phyloP scores from a whole-genome alignment of 2,113 vertebrate genomes.

The Perca schrenkii region DNA sequence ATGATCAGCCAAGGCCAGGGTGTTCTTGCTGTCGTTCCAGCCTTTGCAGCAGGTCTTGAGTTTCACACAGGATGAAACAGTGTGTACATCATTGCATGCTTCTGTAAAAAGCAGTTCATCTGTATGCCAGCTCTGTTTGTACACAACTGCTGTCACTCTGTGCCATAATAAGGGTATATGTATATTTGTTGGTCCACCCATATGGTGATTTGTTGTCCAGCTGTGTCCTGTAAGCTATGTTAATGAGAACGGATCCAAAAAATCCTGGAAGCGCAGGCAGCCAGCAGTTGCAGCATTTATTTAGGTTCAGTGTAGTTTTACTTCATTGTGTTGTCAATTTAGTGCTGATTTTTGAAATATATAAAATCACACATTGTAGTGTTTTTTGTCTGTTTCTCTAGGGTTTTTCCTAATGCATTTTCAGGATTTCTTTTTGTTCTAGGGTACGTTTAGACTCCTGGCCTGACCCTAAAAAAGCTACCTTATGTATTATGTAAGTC shows the following conservation, averaged over 20 bases:
- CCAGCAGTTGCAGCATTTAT: conserved; percentile 19
- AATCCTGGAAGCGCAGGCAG: conserved; percentile 10
- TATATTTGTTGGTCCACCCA: conserved; percentile 34
- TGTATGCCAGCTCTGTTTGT: conserved; percentile 33
- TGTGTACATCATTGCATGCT: not conserved
- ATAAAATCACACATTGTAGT: not conserved
- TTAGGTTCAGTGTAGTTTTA: not conserved
- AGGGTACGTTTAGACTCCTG: not conserved
- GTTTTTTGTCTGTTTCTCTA: not conserved
- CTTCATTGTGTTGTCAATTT: not conserved
- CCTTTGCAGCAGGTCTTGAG: conserved; percentile 4
- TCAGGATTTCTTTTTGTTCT: not conserved
- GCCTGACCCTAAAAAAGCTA: not conserved
- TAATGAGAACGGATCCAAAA: conserved; percentile 57
- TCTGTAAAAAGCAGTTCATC: conserved; percentile 36
- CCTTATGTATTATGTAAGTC: not conserved
- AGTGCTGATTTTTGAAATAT: not conserved
- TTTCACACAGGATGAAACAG: not conserved
- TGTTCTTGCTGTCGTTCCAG: not conserved
- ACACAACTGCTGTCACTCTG: conserved; percentile 25
- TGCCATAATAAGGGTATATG: conserved; percentile 3
- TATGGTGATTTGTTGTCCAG: conserved; percentile 61
- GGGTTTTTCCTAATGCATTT: not conserved
- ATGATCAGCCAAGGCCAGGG: conserved; percentile 43
- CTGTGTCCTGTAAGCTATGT: conserved; percentile 47